Evolutionary conservation across 2,113 vertebrate species (phyloP).

Genomic region (Otis tarda): DNA sequence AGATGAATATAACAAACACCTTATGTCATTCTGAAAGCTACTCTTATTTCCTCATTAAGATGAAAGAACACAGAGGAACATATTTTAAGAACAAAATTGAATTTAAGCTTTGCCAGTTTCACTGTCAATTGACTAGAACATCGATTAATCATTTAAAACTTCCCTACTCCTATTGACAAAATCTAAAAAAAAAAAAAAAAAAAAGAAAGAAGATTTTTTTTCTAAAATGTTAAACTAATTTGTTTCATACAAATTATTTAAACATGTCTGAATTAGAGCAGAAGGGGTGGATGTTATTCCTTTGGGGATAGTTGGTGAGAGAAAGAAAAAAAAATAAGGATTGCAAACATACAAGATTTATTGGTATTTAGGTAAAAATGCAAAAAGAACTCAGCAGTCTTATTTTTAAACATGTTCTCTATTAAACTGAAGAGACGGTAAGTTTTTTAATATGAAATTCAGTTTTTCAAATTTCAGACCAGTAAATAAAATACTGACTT

Average conservation of each 20-base stretch:
- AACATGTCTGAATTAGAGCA: background rate
- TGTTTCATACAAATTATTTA: constrained; percentile 52
- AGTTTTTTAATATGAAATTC: background rate
- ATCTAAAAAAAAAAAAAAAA: background rate
- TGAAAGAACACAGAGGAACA: constrained; percentile 11
- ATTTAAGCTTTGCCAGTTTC: constrained; percentile 62
- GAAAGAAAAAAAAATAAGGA: constrained; percentile 31
- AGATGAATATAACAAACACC: constrained; percentile 43
- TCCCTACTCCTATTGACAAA: background rate
- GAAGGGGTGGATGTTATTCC: background rate
- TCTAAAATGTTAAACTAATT: constrained; percentile 41
- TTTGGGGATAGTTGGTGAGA: background rate
- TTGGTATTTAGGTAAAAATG: constrained; percentile 19
- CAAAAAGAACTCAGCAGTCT: constrained; percentile 19
- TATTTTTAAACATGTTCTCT: constrained; percentile 19
- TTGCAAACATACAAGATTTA: constrained; percentile 32
- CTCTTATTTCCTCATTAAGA: constrained; percentile 23
- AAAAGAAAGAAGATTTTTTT: background rate
- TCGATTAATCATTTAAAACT: constrained; percentile 60
- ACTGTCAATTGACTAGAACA: constrained; percentile 50
- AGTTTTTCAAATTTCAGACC: background rate
- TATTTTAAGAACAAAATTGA: constrained; percentile 44
- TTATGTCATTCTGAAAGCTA: constrained; percentile 43
- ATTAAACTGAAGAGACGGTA: background rate
- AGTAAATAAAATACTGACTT: constrained; percentile 12